Conservation (phyloP, 2,113 vertebrate species). For the Probosciger aterrimus region DNA sequence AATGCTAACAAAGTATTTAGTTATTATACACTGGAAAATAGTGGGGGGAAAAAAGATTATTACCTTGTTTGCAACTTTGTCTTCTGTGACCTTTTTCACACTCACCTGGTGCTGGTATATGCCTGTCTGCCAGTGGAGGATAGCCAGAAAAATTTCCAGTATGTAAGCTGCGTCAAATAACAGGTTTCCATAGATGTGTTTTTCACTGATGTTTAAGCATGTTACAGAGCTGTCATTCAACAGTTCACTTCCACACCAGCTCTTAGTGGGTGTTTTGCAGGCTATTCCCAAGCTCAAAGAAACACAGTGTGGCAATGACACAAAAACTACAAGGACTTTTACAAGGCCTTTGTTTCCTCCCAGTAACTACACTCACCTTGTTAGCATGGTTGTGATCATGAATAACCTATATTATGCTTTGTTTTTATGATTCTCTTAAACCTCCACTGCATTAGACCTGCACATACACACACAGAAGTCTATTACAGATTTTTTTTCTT, state of each 20-base stretch:
- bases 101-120: background rate
- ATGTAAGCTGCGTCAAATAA: background rate
- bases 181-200: background rate
- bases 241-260: background rate
- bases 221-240: background rate
- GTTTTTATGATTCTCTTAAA: background rate
- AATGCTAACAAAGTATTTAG: background rate
- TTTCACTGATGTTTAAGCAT: background rate
- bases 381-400: background rate
- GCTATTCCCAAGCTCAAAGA: background rate
- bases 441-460: background rate
- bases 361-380: background rate
- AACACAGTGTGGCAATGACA: background rate
- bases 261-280: background rate
- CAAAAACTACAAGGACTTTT: background rate
- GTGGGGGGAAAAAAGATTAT: accelerated
- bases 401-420: background rate
- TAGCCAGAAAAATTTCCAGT: background rate
- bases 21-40: background rate
- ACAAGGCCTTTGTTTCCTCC: background rate
- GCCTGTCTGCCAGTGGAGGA: background rate
- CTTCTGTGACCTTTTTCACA: background rate
- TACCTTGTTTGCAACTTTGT: background rate
- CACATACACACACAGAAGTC: background rate
- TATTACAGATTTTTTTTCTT: background rate